These are phyloP conservation scores for Nothocercus nigrocapillus DNA, from an alignment of 2,113 vertebrate species.

Conservation along the genomic window DNA sequence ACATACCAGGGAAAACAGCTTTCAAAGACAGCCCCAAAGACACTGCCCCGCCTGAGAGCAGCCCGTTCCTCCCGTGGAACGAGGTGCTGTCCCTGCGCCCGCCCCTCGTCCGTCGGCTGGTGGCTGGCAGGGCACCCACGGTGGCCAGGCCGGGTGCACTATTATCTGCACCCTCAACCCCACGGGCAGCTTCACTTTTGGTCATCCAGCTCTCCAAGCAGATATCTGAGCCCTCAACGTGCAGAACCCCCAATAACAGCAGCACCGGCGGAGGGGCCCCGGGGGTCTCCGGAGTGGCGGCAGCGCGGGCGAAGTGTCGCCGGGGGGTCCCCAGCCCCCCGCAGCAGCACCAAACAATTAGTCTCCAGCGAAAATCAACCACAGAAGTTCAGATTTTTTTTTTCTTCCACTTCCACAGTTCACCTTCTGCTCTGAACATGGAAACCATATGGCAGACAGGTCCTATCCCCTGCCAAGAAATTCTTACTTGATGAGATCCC, in stretches of 20 bases:
- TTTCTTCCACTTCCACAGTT: slow-evolving; percentile 58
- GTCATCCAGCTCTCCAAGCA: slow-evolving; percentile 11
- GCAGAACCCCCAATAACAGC: background rate
- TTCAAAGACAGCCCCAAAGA: background rate
- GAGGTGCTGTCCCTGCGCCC: accelerated
- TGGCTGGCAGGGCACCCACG: background rate
- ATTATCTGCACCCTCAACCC: background rate
- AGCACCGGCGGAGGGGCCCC: too few species aligned
- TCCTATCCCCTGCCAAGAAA: slow-evolving; percentile 71
- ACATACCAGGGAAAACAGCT: background rate
- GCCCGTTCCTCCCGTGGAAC: accelerated
- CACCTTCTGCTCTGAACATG: slow-evolving; percentile 72
- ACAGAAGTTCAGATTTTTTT: slow-evolving; percentile 31
- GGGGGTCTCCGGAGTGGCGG: too few species aligned
- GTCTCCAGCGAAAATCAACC: slow-evolving; percentile 57
- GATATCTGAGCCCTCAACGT: slow-evolving; percentile 6
- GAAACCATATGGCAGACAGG: slow-evolving; percentile 75
- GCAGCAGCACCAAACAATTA: background rate
- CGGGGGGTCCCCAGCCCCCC: background rate
- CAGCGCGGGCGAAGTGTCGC: too few species aligned
- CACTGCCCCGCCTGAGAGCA: accelerated
- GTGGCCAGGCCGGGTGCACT: background rate
- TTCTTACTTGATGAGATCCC: slow-evolving; percentile 73
- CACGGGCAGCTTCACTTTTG: background rate
- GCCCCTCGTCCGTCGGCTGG: background rate